Conservation (phyloP, 1,140 invertebrate species). For the Calosoma granatense region DNA sequence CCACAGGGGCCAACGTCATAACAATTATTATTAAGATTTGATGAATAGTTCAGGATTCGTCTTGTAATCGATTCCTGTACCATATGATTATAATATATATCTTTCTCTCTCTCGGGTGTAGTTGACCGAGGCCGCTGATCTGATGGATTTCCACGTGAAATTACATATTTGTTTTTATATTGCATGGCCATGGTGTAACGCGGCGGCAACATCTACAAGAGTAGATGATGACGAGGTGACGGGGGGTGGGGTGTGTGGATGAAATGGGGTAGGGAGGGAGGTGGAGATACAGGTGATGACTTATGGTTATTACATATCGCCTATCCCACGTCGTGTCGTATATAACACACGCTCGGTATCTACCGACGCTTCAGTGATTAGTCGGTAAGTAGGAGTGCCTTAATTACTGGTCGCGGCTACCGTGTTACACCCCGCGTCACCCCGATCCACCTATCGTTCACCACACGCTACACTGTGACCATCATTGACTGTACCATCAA, state of each 20-base stretch:
- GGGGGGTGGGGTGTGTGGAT: neutral
- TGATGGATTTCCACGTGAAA: neutral
- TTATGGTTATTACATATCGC: conserved; percentile 8
- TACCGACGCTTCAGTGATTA: conserved; percentile 5
- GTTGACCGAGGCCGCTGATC: neutral
- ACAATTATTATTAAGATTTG: neutral
- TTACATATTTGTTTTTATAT: neutral
- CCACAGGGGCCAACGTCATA: too few species aligned
- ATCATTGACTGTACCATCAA: too few species aligned
- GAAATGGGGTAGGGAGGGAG: neutral
- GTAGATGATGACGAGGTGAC: neutral
- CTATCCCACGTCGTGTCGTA: neutral
- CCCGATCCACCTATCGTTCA: neutral
- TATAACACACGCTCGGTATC: neutral
- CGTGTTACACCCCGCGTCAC: neutral
- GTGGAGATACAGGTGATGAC: neutral
- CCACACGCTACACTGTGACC: too few species aligned
- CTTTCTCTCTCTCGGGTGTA: too few species aligned
- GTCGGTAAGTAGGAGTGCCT: conserved; percentile 7
- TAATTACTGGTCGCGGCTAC: neutral
- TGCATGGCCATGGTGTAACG: too few species aligned
- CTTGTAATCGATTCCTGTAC: neutral
- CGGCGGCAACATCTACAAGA: neutral
- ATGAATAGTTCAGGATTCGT: neutral
- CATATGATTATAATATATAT: neutral